Evolutionary conservation across 2,797 vertebrate genomes (phyloP), one percentile per base, ranked within the genome.

Genomic region (Aythya fuligula): DNA sequence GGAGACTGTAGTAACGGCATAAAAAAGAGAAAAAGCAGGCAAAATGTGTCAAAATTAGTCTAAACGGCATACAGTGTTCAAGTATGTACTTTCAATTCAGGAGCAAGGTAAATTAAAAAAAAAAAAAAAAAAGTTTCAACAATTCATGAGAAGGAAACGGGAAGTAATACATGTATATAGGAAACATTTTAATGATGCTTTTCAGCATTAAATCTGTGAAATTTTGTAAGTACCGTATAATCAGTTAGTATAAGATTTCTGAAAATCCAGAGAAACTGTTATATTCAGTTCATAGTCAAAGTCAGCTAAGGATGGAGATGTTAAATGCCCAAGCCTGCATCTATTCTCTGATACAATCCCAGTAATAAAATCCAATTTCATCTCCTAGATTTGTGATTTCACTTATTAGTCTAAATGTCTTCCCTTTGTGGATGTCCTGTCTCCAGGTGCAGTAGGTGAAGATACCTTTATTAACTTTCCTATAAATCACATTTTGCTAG

Each of bases 391-490:
- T 96, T 96, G 94, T 85, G 93, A 93, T 96, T 95, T 90, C 88
- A 95, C 88, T 95, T 93, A 96, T 94, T 94, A 95, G 94, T 89
- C 75, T 80, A 95, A 89, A 89, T 87, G 94, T 93, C 93, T 91
- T 87, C 83, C 81, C 81, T 75, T 91, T 91, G 94, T 92, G 95
- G 85, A 94, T 89, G 78, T 83, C 95, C 91, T 95, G 85, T 96
- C 95, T 96, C 93, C 78, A 95, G 86, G 90, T 96, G 82, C 90
- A 85, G 75, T 77, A 96, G 96, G 91, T 92, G 95, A 97, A 62
- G 93, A 92, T 95, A 95, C 93, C 92, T 96, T 95, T 96, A 96
- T 96, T 96, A 95, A 85, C 96, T 94, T 95, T 85, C 75, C 86
- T 94, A 94, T 95, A 96, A 95, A 96, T 95, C 94, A 95, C 47